Base-by-base conservation (phyloP, 2,797 vertebrate genomes). In the Naso thynnoides region DNA sequence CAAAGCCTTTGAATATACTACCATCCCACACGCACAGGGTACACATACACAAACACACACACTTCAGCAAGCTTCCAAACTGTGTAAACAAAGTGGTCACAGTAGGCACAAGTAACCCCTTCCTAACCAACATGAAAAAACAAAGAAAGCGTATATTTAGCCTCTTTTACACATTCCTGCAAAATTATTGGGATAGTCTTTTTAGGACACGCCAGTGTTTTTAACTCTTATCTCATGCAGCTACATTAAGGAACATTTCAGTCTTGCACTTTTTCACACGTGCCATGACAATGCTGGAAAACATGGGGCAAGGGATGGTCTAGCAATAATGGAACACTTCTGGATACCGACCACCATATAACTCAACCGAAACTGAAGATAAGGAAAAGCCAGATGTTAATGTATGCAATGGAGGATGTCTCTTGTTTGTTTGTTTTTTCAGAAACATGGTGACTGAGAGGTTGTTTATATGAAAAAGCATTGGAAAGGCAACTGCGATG, bases 11-110 rank as follows among this genome's bases (percentile, higher is more conserved):
- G 65, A 57, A 70, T 62, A 69, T 26, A 38, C 53, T 47, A 41
- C 39, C 67, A 39, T 55, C 72, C 73, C 57, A 56, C 84, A 70
- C 81, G 68, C 81, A 59, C 55, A 50, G 4, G 9, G 29, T 33
- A 41, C 36, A 26, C 39, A 60, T 5, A 55, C 53, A 36, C 14
- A 21, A 18, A 31, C 23, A 49, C 27, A n/a, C 39, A 53, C 26
- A 62, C n/a, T 59, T 52, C 39, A 27, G 38, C 10, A 21, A 31
- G 24, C 42, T 44, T 69, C n/a, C 38, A 70, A 47, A 52, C 21
- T n/a, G 24, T 64, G 50, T 15, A 27, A 72, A 72, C 6, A 45
- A 65, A 45, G 5, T 16, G 23, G 48, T 63, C 60, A 38, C 48
- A 60, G 41, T 36, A 47, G 64, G 50, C 41, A 50, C 50, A 44